Evolutionary conservation across 2,888 invertebrate species (phyloP).

Genomic region (Hypomecis punctinalis): DNA sequence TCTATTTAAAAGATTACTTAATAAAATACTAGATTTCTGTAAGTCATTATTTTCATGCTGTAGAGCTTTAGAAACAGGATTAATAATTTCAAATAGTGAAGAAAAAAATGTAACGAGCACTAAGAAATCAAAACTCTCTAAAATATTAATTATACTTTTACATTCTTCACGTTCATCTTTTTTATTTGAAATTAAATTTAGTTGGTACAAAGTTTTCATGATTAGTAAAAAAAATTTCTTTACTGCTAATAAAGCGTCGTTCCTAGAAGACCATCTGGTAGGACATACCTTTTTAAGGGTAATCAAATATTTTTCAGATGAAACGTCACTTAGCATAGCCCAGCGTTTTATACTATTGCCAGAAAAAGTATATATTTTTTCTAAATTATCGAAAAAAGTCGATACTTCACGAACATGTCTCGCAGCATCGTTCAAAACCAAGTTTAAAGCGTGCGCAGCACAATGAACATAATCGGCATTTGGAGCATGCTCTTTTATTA

Average conservation of each 20-base stretch:
- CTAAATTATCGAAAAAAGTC: constrained; percentile 41
- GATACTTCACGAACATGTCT: constrained; percentile 39
- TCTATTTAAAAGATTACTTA: constrained; percentile 44
- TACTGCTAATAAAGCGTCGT: constrained; percentile 34
- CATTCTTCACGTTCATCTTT: constrained; percentile 41
- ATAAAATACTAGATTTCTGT: constrained; percentile 44
- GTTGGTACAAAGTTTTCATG: constrained; percentile 35
- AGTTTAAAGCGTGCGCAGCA: constrained; percentile 30
- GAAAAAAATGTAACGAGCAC: constrained; percentile 49
- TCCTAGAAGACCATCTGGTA: constrained; percentile 43
- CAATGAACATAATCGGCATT: constrained; percentile 40
- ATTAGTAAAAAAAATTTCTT: constrained; percentile 33
- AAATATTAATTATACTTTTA: constrained; percentile 43
- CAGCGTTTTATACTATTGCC: constrained; percentile 42
- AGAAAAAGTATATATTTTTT: constrained; percentile 38
- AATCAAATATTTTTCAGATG: constrained; percentile 38
- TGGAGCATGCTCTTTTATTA: constrained; percentile 43
- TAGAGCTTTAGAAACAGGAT: constrained; percentile 49
- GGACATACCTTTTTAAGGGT: constrained; percentile 45
- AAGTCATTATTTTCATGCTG: constrained; percentile 47
- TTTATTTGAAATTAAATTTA: constrained; percentile 42
- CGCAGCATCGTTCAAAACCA: constrained; percentile 41
- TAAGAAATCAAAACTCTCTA: constrained; percentile 38
- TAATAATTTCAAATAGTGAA: constrained; percentile 45
- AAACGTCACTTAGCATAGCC: constrained; percentile 41